Base-by-base conservation (phyloP, 2,888 invertebrate species). In the Alviniconcha strummeri region DNA sequence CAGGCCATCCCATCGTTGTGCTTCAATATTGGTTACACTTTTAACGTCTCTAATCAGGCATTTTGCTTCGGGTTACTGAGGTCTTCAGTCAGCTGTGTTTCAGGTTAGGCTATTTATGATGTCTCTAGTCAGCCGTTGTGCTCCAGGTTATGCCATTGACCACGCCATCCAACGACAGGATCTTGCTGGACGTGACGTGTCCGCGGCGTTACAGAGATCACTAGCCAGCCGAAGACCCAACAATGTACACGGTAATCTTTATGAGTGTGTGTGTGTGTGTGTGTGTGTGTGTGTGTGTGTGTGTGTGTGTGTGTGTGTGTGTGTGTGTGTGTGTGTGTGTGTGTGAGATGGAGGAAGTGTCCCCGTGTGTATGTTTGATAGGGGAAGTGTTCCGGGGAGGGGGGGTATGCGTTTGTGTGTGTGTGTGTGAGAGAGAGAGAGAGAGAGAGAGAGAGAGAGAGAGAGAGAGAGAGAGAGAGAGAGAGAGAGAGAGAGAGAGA, bases 171-270 rank as follows among this genome's bases (percentile, higher is more conserved):
- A n/a, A n/a, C 17, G 82, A n/a, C 71, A 57, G 52, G 77, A 84
- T 56, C 56, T 84, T 19, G 84, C 74, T 9, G 84, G 84, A 1
- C 54, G 76, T 5, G 84, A 82, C 55, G 74, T 84, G 55, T 79
- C 84, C 6, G 6, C 8, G 11, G 19, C 15, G 5, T 76, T 84
- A 11, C 84, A 84, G 80, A 36, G 54, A 15, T 72, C 57, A 19
- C 84, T 84, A 36, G 17, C 36, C 76, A 84, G 52, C 15, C 77
- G 77, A 3, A n/a, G n/a, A 15, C 67, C 64, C 4, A 9, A 71
- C 5, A 4, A 56, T 13, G 71, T 56, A 2, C 77, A 82, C 6
- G 82, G 82, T 82, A 82, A 9, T 11, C 9, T 52, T 36, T 75
- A 11, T 69, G 6, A 15, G 15, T 69, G 17, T 69, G 15, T 17